Evolutionary conservation across 2,888 invertebrate genomes (phyloP), one percentile per base, ranked within the genome.

Genomic region (Lutraria lutraria): DNA sequence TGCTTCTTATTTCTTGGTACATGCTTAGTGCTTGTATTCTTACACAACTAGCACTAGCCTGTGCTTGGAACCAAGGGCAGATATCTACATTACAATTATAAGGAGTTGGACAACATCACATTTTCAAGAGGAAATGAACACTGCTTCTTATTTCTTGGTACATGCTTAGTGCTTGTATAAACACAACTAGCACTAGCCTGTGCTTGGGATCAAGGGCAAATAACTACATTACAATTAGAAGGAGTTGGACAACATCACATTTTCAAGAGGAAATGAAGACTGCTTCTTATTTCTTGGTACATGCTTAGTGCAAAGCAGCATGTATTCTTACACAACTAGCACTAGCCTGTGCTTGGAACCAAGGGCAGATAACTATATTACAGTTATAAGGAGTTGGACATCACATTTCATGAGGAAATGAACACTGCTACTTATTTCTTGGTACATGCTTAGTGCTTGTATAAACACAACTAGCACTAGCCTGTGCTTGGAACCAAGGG

Each of bases 1-100:
- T 86, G 81, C 60, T 81, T 25, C 68, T 63, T 86, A 81, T 29
- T 81, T 81, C 86, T 86, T 80, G 86, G 80, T 81, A 81, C 86
- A 81, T 81, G 81, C 21, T 81, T 15, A 79, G 86, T 86, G 80
- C 81, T 86, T 86, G 86, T 86, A 31, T 63, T 25, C 21, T n/a
- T n/a, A 60, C 52, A 52, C 43, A 56, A 86, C 84, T 84, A 84
- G 84, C 84, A 83, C 83, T 72, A 76, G 84, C 53, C 76, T 72
- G 72, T 84, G 81, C 85, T 86, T 60, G 63, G 86, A 25, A 86
- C 81, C 2, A 86, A 52, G 81, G 43, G 60, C 86, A 86, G 81
- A 68, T n/a, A 86, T 0, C 86, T 60, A 43, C 86, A 63, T 10
- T 25, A 60, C 3, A 34, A 25, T n/a, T n/a, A n/a, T 43, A 13